These are phyloP conservation scores for Muscicapa adusta DNA, from an alignment of 2,113 vertebrate species.

Conservation along the genomic window DNA sequence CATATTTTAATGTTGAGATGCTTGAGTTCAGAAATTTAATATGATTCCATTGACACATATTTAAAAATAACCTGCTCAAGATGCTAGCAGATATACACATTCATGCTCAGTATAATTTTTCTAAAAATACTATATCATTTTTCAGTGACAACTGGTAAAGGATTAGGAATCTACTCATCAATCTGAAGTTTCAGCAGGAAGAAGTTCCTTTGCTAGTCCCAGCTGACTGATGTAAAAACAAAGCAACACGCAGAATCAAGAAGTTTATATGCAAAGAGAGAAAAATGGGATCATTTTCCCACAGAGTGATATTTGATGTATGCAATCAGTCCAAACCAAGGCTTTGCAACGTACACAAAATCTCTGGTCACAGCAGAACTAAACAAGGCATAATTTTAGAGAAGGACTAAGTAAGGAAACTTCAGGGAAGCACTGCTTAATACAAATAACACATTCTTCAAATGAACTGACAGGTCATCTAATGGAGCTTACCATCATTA, in stretches of 20 bases:
- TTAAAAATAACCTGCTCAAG: background rate
- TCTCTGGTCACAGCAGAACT: background rate
- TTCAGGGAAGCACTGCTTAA: background rate
- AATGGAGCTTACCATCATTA: background rate
- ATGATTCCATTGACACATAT: background rate
- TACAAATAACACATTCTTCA: background rate
- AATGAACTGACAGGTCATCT: background rate
- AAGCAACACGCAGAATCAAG: background rate
- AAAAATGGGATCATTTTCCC: background rate
- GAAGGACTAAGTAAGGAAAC: background rate
- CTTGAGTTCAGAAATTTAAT: background rate
- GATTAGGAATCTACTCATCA: background rate
- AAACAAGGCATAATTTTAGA: background rate
- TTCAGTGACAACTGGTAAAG: background rate
- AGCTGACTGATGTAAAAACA: background rate
- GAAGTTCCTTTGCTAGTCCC: background rate
- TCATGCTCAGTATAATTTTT: background rate
- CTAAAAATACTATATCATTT: background rate
- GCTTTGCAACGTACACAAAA: background rate
- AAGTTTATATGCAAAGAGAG: background rate
- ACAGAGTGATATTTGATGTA: background rate
- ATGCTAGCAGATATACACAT: background rate
- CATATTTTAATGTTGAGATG: accelerated
- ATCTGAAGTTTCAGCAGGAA: background rate
- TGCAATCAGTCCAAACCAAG: background rate